phyloP scores from a whole-genome alignment of 2,888 invertebrate species.

The Drosophila mercatorum region DNA sequence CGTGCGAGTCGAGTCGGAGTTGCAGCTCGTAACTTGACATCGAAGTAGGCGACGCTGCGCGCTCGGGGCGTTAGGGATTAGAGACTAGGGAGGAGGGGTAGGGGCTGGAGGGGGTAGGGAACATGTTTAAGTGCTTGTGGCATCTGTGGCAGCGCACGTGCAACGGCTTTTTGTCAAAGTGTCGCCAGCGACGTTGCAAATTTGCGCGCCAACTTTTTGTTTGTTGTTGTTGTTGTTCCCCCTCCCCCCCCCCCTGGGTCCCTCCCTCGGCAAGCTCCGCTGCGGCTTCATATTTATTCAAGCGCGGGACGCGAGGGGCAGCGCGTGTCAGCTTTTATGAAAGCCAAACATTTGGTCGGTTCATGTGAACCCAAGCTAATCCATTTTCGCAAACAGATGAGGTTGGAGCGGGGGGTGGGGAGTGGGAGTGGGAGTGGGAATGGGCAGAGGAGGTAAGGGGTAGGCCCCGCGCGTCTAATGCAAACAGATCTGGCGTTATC shows the following conservation, averaged over 20 bases:
- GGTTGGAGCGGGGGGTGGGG: neutral
- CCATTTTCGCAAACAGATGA: constrained; percentile 70
- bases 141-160: constrained; percentile 64
- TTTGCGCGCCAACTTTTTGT: constrained; percentile 62
- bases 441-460: neutral
- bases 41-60: constrained; percentile 6
- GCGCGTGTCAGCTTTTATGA: constrained; percentile 73
- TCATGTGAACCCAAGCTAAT: constrained; percentile 78
- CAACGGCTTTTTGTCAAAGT: constrained; percentile 68
- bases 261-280: too few relatives aligned
- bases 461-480: constrained; percentile 32
- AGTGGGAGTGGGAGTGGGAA: neutral
- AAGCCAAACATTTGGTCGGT: constrained; percentile 78
- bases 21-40: constrained; percentile 67
- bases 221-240: too few relatives aligned
- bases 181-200: constrained; percentile 73
- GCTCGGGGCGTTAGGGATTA: too few relatives aligned
- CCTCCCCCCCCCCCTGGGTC: neutral
- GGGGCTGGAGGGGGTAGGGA: neutral
- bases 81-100: too few relatives aligned
- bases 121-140: constrained; percentile 22
- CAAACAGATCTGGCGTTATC: constrained; percentile 76
- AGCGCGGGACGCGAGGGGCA: constrained; percentile 24
- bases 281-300: constrained; percentile 61
- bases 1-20: constrained; percentile 42